Conservation (phyloP, 2,113 vertebrate genomes). For the Vidua chalybeata region DNA sequence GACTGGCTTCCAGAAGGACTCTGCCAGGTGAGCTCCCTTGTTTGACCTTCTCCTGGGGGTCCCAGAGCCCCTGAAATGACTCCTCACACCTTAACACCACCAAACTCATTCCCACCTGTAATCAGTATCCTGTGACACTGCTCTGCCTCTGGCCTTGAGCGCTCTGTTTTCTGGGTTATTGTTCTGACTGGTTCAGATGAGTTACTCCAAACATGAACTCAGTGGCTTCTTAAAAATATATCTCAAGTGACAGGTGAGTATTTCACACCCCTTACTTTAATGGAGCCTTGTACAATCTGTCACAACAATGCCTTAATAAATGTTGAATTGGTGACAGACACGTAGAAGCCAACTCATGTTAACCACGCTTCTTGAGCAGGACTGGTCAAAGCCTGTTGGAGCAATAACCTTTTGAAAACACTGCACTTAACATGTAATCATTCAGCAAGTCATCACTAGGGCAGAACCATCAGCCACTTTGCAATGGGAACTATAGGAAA, state of each 20-base stretch:
- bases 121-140: background rate
- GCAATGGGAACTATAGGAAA: background rate
- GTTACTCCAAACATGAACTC: background rate
- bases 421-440: background rate
- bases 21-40: background rate
- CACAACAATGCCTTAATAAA: conserved; percentile 26
- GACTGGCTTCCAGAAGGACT: background rate
- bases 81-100: background rate
- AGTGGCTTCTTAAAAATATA: background rate
- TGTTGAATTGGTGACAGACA: conserved; percentile 25
- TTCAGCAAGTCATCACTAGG: background rate
- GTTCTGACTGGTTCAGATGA: background rate
- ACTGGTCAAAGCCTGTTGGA: background rate
- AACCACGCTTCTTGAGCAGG: background rate
- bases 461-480: background rate
- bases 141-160: background rate
- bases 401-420: background rate
- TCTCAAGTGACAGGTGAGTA: conserved; percentile 26
- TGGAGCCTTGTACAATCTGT: background rate
- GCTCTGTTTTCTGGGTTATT: background rate
- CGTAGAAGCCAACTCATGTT: background rate
- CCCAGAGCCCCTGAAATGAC: background rate
- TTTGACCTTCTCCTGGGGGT: background rate
- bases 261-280: conserved; percentile 34
- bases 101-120: background rate